Base-by-base conservation (phyloP, 2,888 invertebrate genomes). In the Phorcus lineatus region DNA sequence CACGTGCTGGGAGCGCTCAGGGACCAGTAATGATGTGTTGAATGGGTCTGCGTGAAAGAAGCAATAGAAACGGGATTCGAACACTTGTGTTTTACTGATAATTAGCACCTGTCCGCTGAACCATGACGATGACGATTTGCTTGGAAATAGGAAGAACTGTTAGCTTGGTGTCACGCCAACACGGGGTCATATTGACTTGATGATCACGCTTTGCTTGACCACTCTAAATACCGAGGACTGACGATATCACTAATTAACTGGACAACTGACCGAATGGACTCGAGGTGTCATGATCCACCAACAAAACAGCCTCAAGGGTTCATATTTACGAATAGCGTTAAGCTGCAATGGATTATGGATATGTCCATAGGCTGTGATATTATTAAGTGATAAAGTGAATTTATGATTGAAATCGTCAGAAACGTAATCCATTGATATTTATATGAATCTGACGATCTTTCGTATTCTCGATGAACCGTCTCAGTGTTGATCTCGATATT, bases 1-100 rank as follows among this genome's bases (percentile, higher is more conserved):
- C 70, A 70, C 70, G 70, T 70, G 70, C 40, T 24, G 36, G 4
- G 36, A 36, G 36, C 36, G 70, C 40, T 17, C 36, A 11, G 70
- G 36, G 36, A 36, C 19, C 70, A 11, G 70, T 70, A 40, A 70
- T 70, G 70, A 40, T 70, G 70, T 70, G 70, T 19, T 31, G 31
- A 70, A 70, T 70, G 40, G 40, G 17, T 36, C 28, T 36, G 31
- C 70, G 19, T 70, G 70, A 40, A 31, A 70, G 70, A 70, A 70
- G 31, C 70, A 70, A 70, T 70, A 40, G 31, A 36, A 47, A n/a
- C 19, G 40, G n/a, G 19, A 70, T 36, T 70, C 19, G 57, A 11
- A 36, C 70, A 16, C 31, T 36, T 70, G 31, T 70, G 70, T 70
- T 70, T 31, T 70, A 70, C 70, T 31, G 6, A 36, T 70, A 70